phyloP scores from a whole-genome alignment of 2,888 invertebrate genomes.

The Eupithecia abbreviata region DNA sequence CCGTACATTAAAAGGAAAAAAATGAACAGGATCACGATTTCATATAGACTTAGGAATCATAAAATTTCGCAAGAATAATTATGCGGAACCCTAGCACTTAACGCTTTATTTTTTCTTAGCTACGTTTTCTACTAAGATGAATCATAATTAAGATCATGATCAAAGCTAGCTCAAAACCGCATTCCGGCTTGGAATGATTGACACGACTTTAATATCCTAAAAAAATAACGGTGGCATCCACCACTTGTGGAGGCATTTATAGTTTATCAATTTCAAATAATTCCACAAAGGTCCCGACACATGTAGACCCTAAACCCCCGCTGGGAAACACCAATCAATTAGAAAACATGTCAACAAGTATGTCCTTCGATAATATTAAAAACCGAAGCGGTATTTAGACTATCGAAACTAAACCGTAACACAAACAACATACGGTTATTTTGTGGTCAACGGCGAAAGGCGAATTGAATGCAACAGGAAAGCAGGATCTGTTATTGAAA shows the following conservation, averaged over 20 bases:
- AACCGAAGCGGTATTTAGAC: constrained; percentile 57
- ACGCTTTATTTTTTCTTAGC: not conserved
- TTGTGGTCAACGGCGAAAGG: constrained; percentile 58
- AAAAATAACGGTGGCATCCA: constrained; percentile 79
- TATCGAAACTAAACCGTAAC: constrained; percentile 71
- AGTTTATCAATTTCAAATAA: constrained; percentile 82
- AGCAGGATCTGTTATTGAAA: constrained; percentile 47
- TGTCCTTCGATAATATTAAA: constrained; percentile 77
- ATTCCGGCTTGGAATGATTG: constrained; percentile 53
- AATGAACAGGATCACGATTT: too few species aligned
- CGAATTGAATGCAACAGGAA: constrained; percentile 51
- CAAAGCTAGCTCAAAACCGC: constrained; percentile 28
- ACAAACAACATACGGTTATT: constrained; percentile 65
- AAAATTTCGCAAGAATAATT: too few species aligned
- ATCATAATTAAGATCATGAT: constrained; percentile 40
- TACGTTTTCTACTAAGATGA: not conserved
- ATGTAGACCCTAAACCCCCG: constrained; percentile 76
- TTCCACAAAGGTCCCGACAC: constrained; percentile 79
- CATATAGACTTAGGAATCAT: too few species aligned
- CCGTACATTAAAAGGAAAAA: too few species aligned
- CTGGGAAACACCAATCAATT: constrained; percentile 83
- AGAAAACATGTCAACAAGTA: constrained; percentile 84
- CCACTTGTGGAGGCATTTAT: constrained; percentile 78
- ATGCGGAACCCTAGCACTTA: too few species aligned
- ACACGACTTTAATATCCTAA: constrained; percentile 58